phyloP scores from a whole-genome alignment of 2,113 vertebrate genomes.

The Sturnira hondurensis region DNA sequence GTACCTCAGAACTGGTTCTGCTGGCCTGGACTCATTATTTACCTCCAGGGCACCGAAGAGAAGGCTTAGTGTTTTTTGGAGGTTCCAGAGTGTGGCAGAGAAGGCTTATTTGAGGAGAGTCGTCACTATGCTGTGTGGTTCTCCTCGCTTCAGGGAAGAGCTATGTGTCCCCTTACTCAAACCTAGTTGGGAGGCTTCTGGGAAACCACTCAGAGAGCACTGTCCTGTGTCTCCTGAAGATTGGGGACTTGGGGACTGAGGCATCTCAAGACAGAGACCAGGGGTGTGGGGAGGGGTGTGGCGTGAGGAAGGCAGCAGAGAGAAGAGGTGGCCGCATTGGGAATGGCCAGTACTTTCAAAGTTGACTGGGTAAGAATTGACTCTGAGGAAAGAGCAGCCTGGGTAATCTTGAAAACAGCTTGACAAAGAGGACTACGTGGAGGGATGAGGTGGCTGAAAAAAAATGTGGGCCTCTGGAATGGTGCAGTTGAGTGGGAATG shows the following conservation, averaged over 20 bases:
- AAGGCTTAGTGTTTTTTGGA: slow-evolving; percentile 17
- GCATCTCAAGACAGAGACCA: neutral
- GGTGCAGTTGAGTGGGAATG: neutral
- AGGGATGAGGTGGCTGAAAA: neutral
- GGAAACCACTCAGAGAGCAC: neutral
- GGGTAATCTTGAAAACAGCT: neutral
- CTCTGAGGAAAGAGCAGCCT: neutral
- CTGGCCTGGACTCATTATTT: slow-evolving; percentile 4
- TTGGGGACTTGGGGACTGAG: neutral
- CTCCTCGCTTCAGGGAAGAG: neutral
- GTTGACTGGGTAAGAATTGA: neutral
- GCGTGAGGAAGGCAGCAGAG: neutral
- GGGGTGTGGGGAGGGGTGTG: neutral
- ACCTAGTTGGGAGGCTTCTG: neutral
- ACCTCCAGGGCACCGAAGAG: neutral
- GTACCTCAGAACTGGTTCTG: slow-evolving; percentile 62
- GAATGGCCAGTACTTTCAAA: neutral
- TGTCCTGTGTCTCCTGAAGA: neutral
- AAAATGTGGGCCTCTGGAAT: neutral
- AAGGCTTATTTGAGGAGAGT: neutral
- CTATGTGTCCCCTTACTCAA: neutral
- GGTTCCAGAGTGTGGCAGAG: neutral
- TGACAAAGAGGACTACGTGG: neutral
- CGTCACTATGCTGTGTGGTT: neutral
- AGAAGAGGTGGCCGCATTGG: neutral